Evolutionary conservation across 2,113 vertebrate genomes (phyloP).

Genomic region (Setophaga kirtlandii): DNA sequence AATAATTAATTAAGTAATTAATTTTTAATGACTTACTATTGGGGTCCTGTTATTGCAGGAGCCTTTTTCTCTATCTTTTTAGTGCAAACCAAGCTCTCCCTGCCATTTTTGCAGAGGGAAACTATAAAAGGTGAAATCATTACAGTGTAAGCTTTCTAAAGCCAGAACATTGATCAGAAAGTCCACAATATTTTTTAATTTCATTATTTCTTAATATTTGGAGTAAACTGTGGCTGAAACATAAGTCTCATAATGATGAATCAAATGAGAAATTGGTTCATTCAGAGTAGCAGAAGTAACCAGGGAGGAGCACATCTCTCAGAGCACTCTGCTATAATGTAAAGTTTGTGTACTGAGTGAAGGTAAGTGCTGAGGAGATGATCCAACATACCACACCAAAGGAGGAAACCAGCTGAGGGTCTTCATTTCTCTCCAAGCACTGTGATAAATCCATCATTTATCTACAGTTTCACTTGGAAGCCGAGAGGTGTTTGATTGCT

Average conservation of each 20-base stretch:
- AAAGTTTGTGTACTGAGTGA: background rate
- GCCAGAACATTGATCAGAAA: background rate
- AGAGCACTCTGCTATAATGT: background rate
- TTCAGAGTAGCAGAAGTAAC: background rate
- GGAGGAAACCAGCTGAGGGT: background rate
- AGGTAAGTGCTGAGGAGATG: background rate
- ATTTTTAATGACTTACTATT: background rate
- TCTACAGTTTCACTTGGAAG: background rate
- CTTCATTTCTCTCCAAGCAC: background rate
- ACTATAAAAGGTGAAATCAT: background rate
- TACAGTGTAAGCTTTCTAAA: background rate
- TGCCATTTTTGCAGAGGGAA: background rate
- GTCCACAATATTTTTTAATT: background rate
- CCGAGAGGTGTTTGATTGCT: background rate
- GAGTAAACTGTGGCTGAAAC: background rate
- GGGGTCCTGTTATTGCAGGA: background rate
- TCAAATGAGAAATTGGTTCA: background rate
- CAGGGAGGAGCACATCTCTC: background rate
- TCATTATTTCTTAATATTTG: background rate
- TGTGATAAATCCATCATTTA: background rate
- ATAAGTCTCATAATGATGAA: background rate
- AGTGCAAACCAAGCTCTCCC: background rate
- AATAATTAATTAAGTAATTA: too few species aligned
- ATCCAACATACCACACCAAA: background rate
- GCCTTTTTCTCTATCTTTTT: background rate